Evolutionary conservation across 2,888 invertebrate species (phyloP).

Genomic region (Antheraea assamensis): DNA sequence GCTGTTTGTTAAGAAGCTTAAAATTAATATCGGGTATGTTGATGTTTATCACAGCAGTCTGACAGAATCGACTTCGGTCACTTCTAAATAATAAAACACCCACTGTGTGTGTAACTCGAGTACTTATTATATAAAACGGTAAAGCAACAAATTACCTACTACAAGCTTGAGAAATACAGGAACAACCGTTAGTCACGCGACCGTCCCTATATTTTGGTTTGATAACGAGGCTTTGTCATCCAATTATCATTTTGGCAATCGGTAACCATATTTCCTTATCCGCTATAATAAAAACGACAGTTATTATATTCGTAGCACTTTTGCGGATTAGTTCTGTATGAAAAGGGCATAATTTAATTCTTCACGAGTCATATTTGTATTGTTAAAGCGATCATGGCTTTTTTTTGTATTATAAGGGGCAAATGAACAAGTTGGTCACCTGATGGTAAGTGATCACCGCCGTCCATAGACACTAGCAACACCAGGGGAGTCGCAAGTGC

Average conservation of each 20-base stretch:
- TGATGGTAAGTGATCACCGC: too few species aligned
- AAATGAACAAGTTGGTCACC: too few species aligned
- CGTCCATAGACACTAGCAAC: too few species aligned
- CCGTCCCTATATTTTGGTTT: slow-evolving; percentile 34
- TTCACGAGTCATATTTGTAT: not conserved
- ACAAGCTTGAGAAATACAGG: slow-evolving; percentile 37
- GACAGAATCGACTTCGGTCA: too few species aligned
- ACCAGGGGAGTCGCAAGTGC: too few species aligned
- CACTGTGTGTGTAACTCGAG: not conserved
- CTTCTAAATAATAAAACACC: not conserved
- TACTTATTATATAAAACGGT: slow-evolving; percentile 20
- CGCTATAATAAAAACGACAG: not conserved
- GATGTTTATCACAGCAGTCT: too few species aligned
- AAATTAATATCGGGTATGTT: too few species aligned
- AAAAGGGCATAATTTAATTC: not conserved
- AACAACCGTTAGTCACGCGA: slow-evolving; percentile 49
- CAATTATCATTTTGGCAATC: slow-evolving; percentile 30
- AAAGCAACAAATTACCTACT: slow-evolving; percentile 29
- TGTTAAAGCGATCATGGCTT: too few species aligned
- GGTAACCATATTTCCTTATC: slow-evolving; percentile 3
- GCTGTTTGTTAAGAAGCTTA: too few species aligned
- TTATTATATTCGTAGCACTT: not conserved
- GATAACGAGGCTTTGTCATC: slow-evolving; percentile 43
- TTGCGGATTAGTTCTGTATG: not conserved
- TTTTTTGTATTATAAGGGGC: too few species aligned